Percentiles rank a stretch among this genome's conserved stretches.
These are phyloP conservation scores for Synanthedon tipuliformis DNA, from an alignment of 2,888 invertebrate species.

Conservation along the genomic window DNA sequence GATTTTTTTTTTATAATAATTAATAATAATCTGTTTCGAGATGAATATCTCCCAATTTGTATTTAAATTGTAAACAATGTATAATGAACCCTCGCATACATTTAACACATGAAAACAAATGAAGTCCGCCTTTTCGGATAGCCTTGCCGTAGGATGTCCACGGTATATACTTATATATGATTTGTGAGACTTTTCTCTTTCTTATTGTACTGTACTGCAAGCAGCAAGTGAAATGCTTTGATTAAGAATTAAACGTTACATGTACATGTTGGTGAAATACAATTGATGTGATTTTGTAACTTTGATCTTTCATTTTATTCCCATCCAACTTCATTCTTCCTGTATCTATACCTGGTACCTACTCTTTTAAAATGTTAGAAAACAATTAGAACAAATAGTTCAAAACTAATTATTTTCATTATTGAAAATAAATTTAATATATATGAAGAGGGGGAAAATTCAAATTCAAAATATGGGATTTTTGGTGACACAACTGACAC, in stretches of 20 bases:
- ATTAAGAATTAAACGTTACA: slow-evolving; percentile 65
- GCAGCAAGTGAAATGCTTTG: slow-evolving; percentile 63
- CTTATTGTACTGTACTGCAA: slow-evolving; percentile 35
- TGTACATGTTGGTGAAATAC: slow-evolving; percentile 71
- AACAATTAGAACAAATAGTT: too few species aligned
- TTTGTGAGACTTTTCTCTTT: slow-evolving; percentile 54
- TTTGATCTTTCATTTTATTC: slow-evolving; percentile 42
- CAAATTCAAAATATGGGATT: too few species aligned
- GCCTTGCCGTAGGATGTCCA: slow-evolving; percentile 58
- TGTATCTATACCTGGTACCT: too few species aligned
- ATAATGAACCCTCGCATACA: slow-evolving; percentile 16
- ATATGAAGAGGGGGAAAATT: too few species aligned
- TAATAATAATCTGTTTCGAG: neutral
- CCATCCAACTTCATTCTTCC: neutral
- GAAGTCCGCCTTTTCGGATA: slow-evolving; percentile 61
- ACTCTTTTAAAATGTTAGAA: too few species aligned
- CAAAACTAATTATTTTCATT: too few species aligned
- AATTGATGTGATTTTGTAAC: slow-evolving; percentile 69
- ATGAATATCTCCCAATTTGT: neutral
- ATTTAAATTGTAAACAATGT: neutral
- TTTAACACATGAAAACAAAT: slow-evolving; percentile 40
- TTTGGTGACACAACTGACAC: too few species aligned
- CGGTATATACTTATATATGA: slow-evolving; percentile 24
- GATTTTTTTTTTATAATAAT: neutral
- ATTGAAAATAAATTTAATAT: too few species aligned